Evolutionary conservation across 2,888 invertebrate genomes (phyloP), one percentile per base, ranked within the genome.

Genomic region (Stictocephala bisonia): DNA sequence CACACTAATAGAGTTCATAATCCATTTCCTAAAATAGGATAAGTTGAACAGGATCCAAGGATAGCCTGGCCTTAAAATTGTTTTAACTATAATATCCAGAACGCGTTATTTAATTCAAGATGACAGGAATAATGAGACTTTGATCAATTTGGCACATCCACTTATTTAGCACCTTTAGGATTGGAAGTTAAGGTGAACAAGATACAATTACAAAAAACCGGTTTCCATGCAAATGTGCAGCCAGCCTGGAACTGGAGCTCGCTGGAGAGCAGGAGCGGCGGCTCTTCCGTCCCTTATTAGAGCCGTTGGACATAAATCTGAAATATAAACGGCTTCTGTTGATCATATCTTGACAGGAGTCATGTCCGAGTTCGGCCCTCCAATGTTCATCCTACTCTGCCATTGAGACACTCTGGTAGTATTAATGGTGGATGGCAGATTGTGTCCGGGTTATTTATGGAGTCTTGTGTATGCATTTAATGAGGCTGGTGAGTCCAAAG

Each of bases 271-370:
- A 4, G 15, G 15, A 9, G 44, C 9, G 4, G n/a, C 15, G 44
- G n/a, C 44, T 4, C n/a, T 15, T 6, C 44, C n/a, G 44, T 15
- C 44, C 29, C 58, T 60, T 60, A 60, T 60, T 60, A 60, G 60
- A 60, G 4, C 64, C 64, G 60, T 40, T 40, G n/a, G 44, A 64
- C 64, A 64, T 64, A 64, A 64, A 64, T 64, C 64, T 64, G 64
- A 64, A 64, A 64, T 64, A 64, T 64, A 64, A 64, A 64, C 64
- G 64, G 64, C 64, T 64, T 22, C 64, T 44, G 64, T n/a, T 64
- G 64, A 64, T 64, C 64, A 26, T 64, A 64, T 64, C 64, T 44
- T 44, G 44, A 44, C 44, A 20, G 64, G 40, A 24, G 6, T n/a
- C 24, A 22, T 51, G 6, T 31, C 51, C 4, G 15, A n/a, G n/a